Percentiles rank a stretch among this genome's conserved stretches.
phyloP scores from a whole-genome alignment of 2,888 invertebrate genomes.

The Hypolimnas misippus region DNA sequence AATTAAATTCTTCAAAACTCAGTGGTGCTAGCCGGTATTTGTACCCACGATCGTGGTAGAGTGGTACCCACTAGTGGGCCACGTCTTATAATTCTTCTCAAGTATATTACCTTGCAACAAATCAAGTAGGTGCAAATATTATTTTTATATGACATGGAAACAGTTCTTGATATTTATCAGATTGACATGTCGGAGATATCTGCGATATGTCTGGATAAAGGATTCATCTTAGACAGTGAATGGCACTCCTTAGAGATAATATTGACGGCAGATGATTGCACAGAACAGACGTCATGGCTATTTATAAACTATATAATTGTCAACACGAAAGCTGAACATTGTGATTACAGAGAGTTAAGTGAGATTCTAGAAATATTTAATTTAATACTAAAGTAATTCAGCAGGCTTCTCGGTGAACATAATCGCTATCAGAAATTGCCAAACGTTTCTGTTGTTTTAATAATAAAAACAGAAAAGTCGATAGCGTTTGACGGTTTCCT shows the following conservation, averaged over 20 bases:
- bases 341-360: neutral
- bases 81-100: no score
- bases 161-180: constrained; percentile 32
- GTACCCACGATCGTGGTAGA: no score
- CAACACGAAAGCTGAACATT: constrained; percentile 32
- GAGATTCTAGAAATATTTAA: neutral
- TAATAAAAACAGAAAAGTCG: no score
- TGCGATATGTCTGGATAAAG: constrained; percentile 31
- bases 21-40: no score
- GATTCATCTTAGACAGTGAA: constrained; percentile 40
- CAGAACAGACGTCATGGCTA: constrained; percentile 46
- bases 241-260: constrained; percentile 57
- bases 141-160: constrained; percentile 33
- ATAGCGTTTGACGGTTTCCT: no score
- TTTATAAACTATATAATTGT: constrained; percentile 54
- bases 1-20: no score
- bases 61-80: no score
- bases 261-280: constrained; percentile 51
- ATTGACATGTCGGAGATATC: constrained; percentile 24
- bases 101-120: no score
- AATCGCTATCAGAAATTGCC: no score
- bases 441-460: no score
- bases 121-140: neutral
- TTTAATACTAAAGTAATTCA: neutral
- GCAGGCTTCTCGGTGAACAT: neutral